Evolutionary conservation across 2,113 vertebrate species (phyloP).

Genomic region (Bubalus kerabau): DNA sequence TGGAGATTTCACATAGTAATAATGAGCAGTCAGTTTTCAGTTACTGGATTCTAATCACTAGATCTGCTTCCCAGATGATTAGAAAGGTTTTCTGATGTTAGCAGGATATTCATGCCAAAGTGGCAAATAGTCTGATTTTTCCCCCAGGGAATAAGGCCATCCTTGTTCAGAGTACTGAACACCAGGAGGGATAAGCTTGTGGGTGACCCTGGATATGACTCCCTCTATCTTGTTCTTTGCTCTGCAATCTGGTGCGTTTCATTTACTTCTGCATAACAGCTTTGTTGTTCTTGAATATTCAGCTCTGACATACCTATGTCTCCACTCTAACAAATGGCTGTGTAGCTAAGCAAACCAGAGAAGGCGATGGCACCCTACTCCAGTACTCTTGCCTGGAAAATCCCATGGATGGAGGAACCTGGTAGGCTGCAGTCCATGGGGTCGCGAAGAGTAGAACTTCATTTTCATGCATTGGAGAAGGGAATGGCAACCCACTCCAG

Average conservation of each 20-base stretch:
- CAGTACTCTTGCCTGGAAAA: too few species aligned
- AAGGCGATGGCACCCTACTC: too few species aligned
- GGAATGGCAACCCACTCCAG: too few species aligned
- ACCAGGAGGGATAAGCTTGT: neutral
- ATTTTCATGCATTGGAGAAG: too few species aligned
- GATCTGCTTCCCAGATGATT: neutral
- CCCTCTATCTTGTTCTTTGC: neutral
- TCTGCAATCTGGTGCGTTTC: neutral
- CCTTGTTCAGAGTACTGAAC: neutral
- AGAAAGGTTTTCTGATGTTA: neutral
- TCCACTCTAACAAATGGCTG: neutral
- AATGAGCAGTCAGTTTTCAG: neutral
- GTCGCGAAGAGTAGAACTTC: too few species aligned
- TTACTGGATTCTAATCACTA: neutral
- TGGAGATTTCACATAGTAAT: neutral
- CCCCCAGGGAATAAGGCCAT: neutral
- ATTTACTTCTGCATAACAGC: neutral
- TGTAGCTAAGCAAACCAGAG: neutral
- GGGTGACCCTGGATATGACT: neutral
- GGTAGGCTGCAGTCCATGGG: too few species aligned
- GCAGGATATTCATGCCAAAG: neutral
- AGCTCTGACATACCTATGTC: too few species aligned
- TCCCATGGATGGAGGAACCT: too few species aligned
- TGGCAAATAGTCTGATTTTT: neutral
- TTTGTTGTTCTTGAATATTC: neutral